phyloP scores from a whole-genome alignment of 2,113 vertebrate species.

The Porphyrio hochstetteri region DNA sequence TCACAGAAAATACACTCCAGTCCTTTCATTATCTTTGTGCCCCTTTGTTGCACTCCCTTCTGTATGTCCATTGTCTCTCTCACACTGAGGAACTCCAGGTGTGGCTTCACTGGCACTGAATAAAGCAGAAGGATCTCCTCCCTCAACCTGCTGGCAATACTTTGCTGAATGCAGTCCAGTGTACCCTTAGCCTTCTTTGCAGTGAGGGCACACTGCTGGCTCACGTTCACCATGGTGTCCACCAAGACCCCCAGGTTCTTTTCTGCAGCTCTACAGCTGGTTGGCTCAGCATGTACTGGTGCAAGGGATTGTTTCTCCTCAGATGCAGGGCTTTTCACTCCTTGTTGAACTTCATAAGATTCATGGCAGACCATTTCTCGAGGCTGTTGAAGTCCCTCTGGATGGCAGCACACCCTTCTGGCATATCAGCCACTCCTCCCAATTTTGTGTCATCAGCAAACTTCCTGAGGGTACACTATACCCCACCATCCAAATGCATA shows the following conservation, averaged over 20 bases:
- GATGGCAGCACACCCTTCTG: neutral
- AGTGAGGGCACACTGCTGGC: neutral
- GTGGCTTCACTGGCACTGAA: neutral
- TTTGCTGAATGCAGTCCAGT: neutral
- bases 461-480: neutral
- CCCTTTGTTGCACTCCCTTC: neutral
- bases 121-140: neutral
- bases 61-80: neutral
- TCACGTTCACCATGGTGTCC: neutral
- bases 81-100: neutral
- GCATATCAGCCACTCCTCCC: neutral
- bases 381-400: neutral
- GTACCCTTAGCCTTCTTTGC: neutral
- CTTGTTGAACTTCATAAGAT: neutral
- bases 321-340: neutral
- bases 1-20: rapidly evolving
- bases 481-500: neutral
- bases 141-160: neutral
- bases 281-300: neutral
- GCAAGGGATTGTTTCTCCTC: neutral
- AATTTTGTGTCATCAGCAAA: neutral
- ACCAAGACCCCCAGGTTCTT: neutral
- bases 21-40: neutral
- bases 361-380: neutral
- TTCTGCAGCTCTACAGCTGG: neutral